Evolutionary conservation across 2,888 invertebrate species (phyloP).

Genomic region (Zonitis immaculata): DNA sequence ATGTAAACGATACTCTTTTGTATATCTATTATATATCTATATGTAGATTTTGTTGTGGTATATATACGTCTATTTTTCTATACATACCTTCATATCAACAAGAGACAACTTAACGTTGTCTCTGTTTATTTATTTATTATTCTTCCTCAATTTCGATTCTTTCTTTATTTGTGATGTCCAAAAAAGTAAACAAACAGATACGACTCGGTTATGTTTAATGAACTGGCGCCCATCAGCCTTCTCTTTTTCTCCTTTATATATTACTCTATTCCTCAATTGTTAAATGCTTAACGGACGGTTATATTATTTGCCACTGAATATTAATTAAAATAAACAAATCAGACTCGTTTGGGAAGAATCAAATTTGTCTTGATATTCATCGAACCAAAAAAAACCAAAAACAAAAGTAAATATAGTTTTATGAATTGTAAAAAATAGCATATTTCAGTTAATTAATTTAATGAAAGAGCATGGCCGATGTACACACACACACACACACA

Average conservation of each 20-base stretch:
- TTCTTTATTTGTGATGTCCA: constrained; percentile 5
- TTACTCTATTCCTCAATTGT: background rate
- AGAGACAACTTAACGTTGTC: background rate
- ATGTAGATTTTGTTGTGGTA: background rate
- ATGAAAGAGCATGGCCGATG: background rate
- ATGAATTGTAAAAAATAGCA: no score
- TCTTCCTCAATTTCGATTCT: background rate
- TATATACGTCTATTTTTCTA: background rate
- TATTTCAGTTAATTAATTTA: constrained; percentile 3
- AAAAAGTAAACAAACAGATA: constrained; percentile 9
- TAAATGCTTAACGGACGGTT: background rate
- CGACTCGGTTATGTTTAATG: constrained; percentile 2
- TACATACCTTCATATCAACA: background rate
- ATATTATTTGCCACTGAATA: background rate
- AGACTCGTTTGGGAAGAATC: background rate
- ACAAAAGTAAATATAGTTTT: no score
- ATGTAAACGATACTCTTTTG: constrained; percentile 28
- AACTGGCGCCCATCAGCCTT: constrained; percentile 3
- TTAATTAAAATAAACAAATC: background rate
- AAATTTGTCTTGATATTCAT: background rate
- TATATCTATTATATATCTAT: constrained; percentile 11
- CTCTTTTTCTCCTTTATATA: background rate
- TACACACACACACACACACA: background rate
- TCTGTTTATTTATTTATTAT: no score
- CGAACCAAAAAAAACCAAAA: background rate